Base-by-base conservation (phyloP, 2,113 vertebrate species). In the Dermatemys mawii region DNA sequence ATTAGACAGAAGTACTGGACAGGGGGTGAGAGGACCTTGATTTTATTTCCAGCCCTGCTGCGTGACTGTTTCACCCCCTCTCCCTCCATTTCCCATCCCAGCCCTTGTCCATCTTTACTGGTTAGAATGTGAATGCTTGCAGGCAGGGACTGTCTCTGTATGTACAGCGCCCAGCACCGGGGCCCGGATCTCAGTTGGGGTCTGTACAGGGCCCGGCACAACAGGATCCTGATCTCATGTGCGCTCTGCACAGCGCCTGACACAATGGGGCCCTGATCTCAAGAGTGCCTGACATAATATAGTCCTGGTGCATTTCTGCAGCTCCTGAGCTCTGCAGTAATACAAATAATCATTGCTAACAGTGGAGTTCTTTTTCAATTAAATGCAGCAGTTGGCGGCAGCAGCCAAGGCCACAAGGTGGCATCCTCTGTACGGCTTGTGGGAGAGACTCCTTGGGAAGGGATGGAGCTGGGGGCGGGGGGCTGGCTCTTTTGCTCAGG, bases 331-430 rank as follows among this genome's bases (percentile, higher is more conserved):
- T 2, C 0, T 1, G 51, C 6, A 46, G 3, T 48, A n/a, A 24
- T 21, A 13, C 1, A 3, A 35, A 13, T 0, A 24, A 41, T 87
- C 46, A 16, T 16, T 73, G 38, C n/a, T 2, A 2, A 21, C 0
- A 35, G 5, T 17, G 60, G 60, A n/a, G 32, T n/a, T 67, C 0
- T 53, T 46, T 79, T 70, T 1, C 35, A 51, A 44, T 84, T 27
- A 29, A 21, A 5, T 3, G 63, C 27, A 24, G 60, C 55, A 22
- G 86, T 46, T 50, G 26, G 29, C 78, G 38, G 70, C 80, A 87
- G 91, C 13, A 35, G 29, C 12, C 14, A 44, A 44, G 76, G 49
- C 96, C 96, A 83, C 96, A 88, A 29, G 90, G 80, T 87, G 96
- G 96, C 96, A 93, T 57, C 81, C 8, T 93, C 82, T 35, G 83